A percentile compares a stretch with the other conserved stretches of the same genome.
Evolutionary conservation across 2,888 invertebrate genomes (phyloP).

Genomic region (Ellobium chinense): DNA sequence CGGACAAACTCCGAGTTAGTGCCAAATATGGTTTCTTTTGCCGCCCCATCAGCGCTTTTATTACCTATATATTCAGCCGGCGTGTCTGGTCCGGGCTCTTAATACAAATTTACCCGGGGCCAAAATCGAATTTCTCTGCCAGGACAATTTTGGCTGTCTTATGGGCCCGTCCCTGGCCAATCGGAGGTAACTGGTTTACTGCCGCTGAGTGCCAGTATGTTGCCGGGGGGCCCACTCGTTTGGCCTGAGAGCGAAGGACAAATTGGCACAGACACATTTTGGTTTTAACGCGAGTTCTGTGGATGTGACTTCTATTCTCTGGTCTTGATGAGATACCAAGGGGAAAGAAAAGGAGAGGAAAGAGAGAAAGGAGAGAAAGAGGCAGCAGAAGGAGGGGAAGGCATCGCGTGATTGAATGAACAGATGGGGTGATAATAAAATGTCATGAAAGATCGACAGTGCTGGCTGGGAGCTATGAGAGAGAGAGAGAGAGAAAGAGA

Average conservation of each 20-base stretch:
- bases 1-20: not conserved
- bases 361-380: not conserved
- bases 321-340: not conserved
- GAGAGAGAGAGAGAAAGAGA: not conserved
- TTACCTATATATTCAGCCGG: slow-evolving; percentile 49
- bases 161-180: slow-evolving; percentile 28
- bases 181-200: slow-evolving; percentile 41
- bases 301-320: not conserved
- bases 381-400: not conserved
- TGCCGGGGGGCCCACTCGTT: slow-evolving; percentile 37
- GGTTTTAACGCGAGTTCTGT: slow-evolving; percentile 16
- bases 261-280: slow-evolving; percentile 34
- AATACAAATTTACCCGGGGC: slow-evolving; percentile 52
- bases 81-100: slow-evolving; percentile 43
- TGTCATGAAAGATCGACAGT: not conserved
- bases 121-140: slow-evolving; percentile 49
- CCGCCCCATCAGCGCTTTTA: not conserved
- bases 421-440: slow-evolving; percentile 15
- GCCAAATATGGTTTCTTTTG: not conserved
- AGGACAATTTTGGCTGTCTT: slow-evolving; percentile 42
- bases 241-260: slow-evolving; percentile 18
- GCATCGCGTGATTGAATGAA: not conserved
- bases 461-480: not conserved
- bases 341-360: not conserved
- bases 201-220: slow-evolving; percentile 33